These are phyloP conservation scores for Acanthopleura granulata DNA, from an alignment of 2,888 invertebrate genomes.

Conservation along the genomic window DNA sequence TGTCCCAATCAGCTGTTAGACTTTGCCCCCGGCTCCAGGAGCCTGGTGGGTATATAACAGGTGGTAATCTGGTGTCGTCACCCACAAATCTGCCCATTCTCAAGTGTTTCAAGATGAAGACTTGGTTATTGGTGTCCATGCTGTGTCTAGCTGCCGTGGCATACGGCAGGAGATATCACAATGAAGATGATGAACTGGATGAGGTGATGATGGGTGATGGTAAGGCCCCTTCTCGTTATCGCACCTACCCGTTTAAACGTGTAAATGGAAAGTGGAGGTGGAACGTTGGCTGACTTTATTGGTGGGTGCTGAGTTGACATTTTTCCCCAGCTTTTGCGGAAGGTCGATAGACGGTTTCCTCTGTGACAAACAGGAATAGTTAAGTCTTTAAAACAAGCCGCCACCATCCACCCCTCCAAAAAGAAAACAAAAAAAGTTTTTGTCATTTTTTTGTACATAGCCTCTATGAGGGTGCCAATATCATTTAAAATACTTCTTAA, in stretches of 20 bases:
- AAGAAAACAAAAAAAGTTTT: no score
- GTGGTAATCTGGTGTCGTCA: neutral
- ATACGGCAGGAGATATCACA: neutral
- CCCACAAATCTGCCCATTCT: neutral
- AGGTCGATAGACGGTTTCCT: no score
- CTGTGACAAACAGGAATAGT: no score
- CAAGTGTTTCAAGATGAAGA: constrained; percentile 1
- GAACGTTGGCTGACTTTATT: no score
- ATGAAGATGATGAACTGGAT: neutral
- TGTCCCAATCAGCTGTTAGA: neutral
- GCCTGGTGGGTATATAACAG: neutral
- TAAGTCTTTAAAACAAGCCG: no score
- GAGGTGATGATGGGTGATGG: neutral
- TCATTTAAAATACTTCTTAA: no score
- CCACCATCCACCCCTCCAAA: no score
- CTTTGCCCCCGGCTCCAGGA: neutral
- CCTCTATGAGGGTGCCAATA: no score
- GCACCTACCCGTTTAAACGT: neutral
- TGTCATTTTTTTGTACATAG: no score
- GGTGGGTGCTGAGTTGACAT: no score
- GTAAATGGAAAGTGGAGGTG: no score
- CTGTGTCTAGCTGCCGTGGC: neutral
- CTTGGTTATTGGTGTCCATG: neutral
- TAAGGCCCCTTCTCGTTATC: neutral
- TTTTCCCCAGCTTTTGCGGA: no score